Evolutionary conservation across 1,140 invertebrate species (phyloP), one percentile per base, ranked within the genome.

Genomic region (Magallana gigas): DNA sequence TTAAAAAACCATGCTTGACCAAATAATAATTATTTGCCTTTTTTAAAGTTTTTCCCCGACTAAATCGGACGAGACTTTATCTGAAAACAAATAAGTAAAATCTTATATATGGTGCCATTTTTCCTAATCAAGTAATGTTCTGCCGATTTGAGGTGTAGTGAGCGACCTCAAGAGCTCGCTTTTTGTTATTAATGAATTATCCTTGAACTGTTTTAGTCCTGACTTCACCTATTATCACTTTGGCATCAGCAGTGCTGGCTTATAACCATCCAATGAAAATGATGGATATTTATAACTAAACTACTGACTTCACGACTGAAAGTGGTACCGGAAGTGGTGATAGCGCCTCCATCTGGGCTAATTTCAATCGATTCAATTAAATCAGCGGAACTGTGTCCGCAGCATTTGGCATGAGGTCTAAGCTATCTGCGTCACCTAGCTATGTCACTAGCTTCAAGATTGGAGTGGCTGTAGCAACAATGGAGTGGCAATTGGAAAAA

Each of bases 281-380:
- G 1, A 82, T 82, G 80, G 80, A 82, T 57, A 82, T 82, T 18
- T 82, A 82, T 16, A 82, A 82, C 48, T 82, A 57, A 1, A 82
- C 80, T 12, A 58, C 57, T n/a, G 80, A 82, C 16, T 48, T 48
- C n/a, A 82, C 80, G 7, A 82, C 57, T 64, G 60, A 14, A 18
- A 18, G 14, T 16, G 80, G 36, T 29, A 58, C 57, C 80, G 57
- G 8, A 71, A 71, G 23, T 71, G 68, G 2, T 3, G 1, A 18
- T 29, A 71, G 68, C 36, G 68, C 68, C 12, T 57, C 80, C 2
- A 82, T 82, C 8, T 82, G 80, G 80, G 57, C 80, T 14, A 82
- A 82, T 56, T 58, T 82, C 36, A 82, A 82, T 4, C 7, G 57
- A n/a, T 82, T 82, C 36, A 82, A 82, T 23, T 14, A 18, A 82